Conservation (phyloP, 1,140 invertebrate species). For the Drosophila grimshawi region DNA sequence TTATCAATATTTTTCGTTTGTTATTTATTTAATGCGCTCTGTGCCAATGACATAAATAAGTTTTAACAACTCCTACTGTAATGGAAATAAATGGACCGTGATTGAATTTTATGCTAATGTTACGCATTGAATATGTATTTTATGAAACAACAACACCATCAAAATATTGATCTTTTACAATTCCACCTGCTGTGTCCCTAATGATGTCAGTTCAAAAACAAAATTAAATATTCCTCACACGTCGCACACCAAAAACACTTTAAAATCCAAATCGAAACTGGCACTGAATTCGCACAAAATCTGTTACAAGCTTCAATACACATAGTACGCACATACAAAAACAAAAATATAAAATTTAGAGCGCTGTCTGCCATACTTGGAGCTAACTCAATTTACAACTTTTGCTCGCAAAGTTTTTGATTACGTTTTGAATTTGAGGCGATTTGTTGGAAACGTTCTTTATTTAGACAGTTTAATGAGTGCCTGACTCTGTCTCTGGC, state of each 20-base stretch:
- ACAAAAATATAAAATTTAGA: slow-evolving; percentile 68
- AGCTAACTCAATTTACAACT: slow-evolving; percentile 75
- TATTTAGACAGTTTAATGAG: slow-evolving; percentile 79
- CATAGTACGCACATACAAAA: slow-evolving; percentile 31
- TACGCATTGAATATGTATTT: slow-evolving; percentile 62
- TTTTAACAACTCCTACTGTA: slow-evolving; percentile 66
- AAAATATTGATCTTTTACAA: slow-evolving; percentile 51
- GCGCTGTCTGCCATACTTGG: slow-evolving; percentile 71
- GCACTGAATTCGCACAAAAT: slow-evolving; percentile 37
- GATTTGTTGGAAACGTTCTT: slow-evolving; percentile 58
- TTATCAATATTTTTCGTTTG: slow-evolving; percentile 51
- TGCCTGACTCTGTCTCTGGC: slow-evolving; percentile 33
- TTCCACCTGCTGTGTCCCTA: slow-evolving; percentile 78
- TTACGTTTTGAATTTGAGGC: slow-evolving; percentile 16
- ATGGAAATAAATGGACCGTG: slow-evolving; percentile 21
- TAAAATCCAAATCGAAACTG: slow-evolving; percentile 49
- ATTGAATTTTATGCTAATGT: slow-evolving; percentile 57
- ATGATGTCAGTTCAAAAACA: slow-evolving; percentile 69
- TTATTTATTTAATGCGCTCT: slow-evolving; percentile 44
- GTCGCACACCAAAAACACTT: slow-evolving; percentile 62
- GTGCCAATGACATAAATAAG: slow-evolving; percentile 53
- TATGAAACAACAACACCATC: slow-evolving; percentile 54
- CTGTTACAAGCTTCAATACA: slow-evolving; percentile 49
- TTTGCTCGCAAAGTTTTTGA: slow-evolving; percentile 56
- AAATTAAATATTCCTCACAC: slow-evolving; percentile 73